Percentiles rank a stretch among this genome's conserved stretches.
phyloP scores from a whole-genome alignment of 2,797 vertebrate genomes.

The Aplochiton taeniatus region DNA sequence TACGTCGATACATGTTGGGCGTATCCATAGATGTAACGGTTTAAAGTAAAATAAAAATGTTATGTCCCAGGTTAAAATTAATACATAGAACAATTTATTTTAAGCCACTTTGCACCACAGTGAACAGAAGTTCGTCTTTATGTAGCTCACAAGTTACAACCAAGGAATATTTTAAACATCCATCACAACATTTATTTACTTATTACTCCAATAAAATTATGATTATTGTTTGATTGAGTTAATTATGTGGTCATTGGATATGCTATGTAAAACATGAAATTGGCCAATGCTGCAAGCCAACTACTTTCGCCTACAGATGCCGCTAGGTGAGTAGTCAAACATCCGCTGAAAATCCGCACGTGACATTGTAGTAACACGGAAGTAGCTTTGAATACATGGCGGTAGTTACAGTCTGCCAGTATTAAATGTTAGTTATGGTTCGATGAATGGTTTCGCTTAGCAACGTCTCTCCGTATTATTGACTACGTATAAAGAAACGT shows the following conservation, averaged over 20 bases:
- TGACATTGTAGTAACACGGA: slow-evolving; percentile 46
- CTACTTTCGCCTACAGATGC: slow-evolving; percentile 10
- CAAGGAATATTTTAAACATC: too few relatives aligned
- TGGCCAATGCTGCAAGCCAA: too few relatives aligned
- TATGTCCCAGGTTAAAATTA: too few relatives aligned
- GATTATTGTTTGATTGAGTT: not conserved
- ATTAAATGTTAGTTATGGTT: slow-evolving; percentile 4
- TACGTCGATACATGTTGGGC: slow-evolving; percentile 35
- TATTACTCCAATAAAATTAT: too few relatives aligned
- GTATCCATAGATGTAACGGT: not conserved
- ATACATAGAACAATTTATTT: too few relatives aligned
- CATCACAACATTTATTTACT: too few relatives aligned
- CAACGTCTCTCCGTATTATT: not conserved
- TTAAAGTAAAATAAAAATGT: too few relatives aligned
- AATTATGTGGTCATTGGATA: not conserved
- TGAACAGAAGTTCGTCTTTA: too few relatives aligned
- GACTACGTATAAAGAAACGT: too few relatives aligned
- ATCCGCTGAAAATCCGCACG: slow-evolving; percentile 14
- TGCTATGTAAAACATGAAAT: not conserved
- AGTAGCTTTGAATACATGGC: slow-evolving; percentile 45
- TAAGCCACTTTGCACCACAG: too few relatives aligned
- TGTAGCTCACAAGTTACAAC: too few relatives aligned
- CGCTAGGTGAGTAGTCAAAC: not conserved
- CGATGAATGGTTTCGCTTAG: fast-evolving
- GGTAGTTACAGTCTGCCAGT: not conserved